Conservation (phyloP, 2,113 vertebrate genomes). For the Bos javanicus region DNA sequence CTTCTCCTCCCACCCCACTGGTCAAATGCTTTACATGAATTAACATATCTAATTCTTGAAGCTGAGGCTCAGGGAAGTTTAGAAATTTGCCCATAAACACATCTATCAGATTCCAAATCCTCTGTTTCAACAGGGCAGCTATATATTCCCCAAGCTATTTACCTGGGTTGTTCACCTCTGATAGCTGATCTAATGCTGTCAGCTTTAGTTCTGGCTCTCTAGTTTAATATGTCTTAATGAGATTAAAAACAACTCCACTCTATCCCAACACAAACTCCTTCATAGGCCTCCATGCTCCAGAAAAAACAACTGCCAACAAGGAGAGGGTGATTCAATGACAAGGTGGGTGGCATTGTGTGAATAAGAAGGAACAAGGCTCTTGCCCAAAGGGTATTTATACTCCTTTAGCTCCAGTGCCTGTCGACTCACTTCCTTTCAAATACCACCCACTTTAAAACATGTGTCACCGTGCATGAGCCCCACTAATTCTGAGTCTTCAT, state of each 20-base stretch:
- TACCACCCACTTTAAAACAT: background rate
- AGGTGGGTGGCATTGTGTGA: conserved; percentile 24
- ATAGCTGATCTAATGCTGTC: background rate
- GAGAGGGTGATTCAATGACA: background rate
- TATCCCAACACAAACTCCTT: background rate
- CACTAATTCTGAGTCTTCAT: background rate
- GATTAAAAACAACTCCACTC: background rate
- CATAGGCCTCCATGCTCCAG: background rate
- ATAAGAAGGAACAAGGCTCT: background rate
- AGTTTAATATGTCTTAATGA: background rate
- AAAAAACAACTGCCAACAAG: background rate
- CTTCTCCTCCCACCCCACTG: background rate
- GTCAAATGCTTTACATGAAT: background rate
- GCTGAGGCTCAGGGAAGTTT: background rate
- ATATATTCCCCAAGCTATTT: background rate
- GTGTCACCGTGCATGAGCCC: background rate
- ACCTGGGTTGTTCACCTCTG: background rate
- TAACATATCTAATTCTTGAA: background rate
- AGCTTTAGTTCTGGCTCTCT: background rate
- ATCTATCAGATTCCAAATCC: background rate
- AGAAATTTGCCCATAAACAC: background rate
- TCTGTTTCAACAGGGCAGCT: background rate
- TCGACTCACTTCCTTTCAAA: conserved; percentile 9
- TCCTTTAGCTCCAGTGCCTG: background rate
- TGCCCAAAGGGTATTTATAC: background rate